Conservation (phyloP, 2,888 invertebrate genomes). For the Euclidia mi region DNA sequence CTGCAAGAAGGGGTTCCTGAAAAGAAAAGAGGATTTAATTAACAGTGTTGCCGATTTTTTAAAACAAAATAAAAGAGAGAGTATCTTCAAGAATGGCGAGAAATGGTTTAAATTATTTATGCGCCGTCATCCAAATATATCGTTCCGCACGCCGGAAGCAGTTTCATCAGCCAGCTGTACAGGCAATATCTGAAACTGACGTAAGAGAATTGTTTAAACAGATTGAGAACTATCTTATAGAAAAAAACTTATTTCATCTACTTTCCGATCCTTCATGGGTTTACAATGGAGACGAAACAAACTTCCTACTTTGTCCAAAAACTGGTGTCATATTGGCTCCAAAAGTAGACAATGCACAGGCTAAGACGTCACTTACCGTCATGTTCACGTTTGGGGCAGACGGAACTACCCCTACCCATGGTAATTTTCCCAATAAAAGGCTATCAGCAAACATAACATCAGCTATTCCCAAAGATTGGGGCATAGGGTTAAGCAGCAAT, state of each 20-base stretch:
- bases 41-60: constrained; percentile 33
- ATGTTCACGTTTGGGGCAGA: constrained; percentile 30
- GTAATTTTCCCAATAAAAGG: constrained; percentile 51
- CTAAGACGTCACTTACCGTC: constrained; percentile 20
- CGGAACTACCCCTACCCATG: constrained; percentile 47
- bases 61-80: constrained; percentile 29
- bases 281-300: constrained; percentile 30
- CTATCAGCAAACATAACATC: constrained; percentile 33
- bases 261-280: constrained; percentile 43
- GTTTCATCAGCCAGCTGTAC: constrained; percentile 47
- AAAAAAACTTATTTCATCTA: constrained; percentile 43
- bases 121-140: constrained; percentile 38
- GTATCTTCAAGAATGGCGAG: constrained; percentile 35
- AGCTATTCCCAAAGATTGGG: constrained; percentile 40
- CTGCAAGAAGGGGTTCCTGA: constrained; percentile 43
- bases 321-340: constrained; percentile 26
- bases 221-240: constrained; percentile 45
- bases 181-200: constrained; percentile 42
- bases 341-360: constrained; percentile 24
- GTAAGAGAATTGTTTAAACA: constrained; percentile 47
- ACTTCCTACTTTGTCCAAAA: constrained; percentile 2
- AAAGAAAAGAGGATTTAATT: constrained; percentile 40
- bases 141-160: constrained; percentile 41
- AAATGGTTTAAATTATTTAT: constrained; percentile 43
- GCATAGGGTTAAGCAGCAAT: constrained; percentile 43